These are phyloP conservation scores for Drosophila ogumai DNA, from an alignment of 1,140 invertebrate genomes.

Conservation along the genomic window DNA sequence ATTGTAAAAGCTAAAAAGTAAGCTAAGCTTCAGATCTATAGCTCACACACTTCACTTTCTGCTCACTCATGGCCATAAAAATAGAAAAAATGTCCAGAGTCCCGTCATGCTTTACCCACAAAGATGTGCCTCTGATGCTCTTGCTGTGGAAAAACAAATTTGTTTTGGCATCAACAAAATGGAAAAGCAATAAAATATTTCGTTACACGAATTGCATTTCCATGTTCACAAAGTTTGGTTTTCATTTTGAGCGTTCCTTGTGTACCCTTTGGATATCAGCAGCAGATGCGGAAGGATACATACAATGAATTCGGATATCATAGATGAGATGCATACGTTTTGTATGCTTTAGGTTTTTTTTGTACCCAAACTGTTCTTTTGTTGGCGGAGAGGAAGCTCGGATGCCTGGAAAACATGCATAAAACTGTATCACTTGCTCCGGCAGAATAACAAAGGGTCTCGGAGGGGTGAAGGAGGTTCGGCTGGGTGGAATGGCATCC, in stretches of 20 bases:
- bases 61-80: not conserved
- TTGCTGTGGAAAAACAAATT: conserved; percentile 6
- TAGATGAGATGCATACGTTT: conserved; percentile 12
- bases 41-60: not conserved
- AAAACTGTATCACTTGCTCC: conserved; percentile 64
- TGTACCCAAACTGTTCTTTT: conserved; percentile 27
- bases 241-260: conserved; percentile 25
- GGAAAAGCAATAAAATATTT: conserved; percentile 23
- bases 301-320: conserved; percentile 11
- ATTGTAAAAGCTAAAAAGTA: not conserved
- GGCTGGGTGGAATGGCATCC: conserved; percentile 16
- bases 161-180: conserved; percentile 26
- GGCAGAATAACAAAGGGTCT: conserved; percentile 32
- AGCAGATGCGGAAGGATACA: conserved; percentile 28
- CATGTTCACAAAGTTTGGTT: conserved; percentile 40
- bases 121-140: not conserved
- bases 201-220: conserved; percentile 40
- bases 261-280: conserved; percentile 10
- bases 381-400: conserved; percentile 12
- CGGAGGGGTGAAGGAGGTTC: not conserved
- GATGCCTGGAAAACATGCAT: conserved; percentile 66
- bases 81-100: not conserved
- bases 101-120: not conserved
- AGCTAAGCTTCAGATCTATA: not conserved
- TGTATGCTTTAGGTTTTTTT: conserved; percentile 6